Base-by-base conservation (phyloP, 1,140 invertebrate genomes). In the Drosophila parvula region DNA sequence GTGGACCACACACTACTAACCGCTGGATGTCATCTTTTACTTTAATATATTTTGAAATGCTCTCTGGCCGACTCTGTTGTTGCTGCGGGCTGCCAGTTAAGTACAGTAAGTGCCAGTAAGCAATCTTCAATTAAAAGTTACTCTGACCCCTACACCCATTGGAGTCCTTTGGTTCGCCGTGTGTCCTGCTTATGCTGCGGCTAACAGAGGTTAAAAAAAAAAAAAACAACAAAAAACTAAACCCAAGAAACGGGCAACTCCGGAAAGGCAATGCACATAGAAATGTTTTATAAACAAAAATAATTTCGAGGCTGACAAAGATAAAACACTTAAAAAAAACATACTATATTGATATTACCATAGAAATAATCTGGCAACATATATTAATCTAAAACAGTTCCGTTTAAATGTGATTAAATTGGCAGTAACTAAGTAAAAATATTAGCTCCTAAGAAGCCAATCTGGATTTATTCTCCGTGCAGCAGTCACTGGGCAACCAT, bases 51-150 rank as follows among this genome's bases (percentile, higher is more conserved):
- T 73, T 79, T 63, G 68, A 48, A 65, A 63, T 69, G 41, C 41
- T 60, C 47, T 59, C 48, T 34, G 9, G 4, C 27, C n/a, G 34
- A 32, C 43, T 41, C 47, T 61, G 51, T 70, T 78, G 55, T 40
- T 74, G 53, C 56, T 65, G 74, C 38, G 11, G 70, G 59, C 32
- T 58, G 50, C 36, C 68, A 71, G 50, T 74, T 63, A 48, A 47
- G 48, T 77, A 43, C 68, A 60, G 60, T 63, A 67, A n/a, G n/a
- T n/a, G 22, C 22, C 1, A 81, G 79, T 69, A 83, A 76, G 81
- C 83, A 82, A 77, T 86, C 84, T 84, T 82, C 80, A 88, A 88
- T 88, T 88, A 88, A 88, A 89, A 88, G 77, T 88, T 88, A 63
- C 77, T 8, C 18, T 79, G 63, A 45, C 51, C 47, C 61, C 22